Base-by-base conservation (phyloP, 2,888 invertebrate genomes). In the Polyploca ridens region DNA sequence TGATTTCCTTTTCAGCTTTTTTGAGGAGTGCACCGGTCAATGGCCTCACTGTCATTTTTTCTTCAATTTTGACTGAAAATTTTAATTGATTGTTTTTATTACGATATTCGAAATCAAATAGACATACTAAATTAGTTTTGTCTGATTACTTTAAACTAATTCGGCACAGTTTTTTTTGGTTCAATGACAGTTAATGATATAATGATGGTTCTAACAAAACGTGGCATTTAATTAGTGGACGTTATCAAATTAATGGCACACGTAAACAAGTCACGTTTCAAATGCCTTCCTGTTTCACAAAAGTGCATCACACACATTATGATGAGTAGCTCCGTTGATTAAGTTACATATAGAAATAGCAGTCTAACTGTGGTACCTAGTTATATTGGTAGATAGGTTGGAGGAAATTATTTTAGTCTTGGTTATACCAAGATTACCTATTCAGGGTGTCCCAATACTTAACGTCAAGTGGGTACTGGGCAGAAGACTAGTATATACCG, bases 1-100 rank as follows among this genome's bases (percentile, higher is more conserved):
- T 89, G 11, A 95, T 77, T 75, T 95, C 94, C 54, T 87, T 85
- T 64, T 85, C 85, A 0, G 95, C 95, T 70, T 87, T 89, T 69
- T 85, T 86, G 60, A 82, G 83, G 19, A 95, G 84, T 54, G 85
- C 86, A n/a, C 82, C 71, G 10, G 89, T 67, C 14, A 94, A 72
- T 44, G 85, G 82, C 62, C 94, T 84, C 2, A 92, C 72, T 19
- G 79, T 78, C 90, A 91, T 90, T 57, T 70, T 76, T 35, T 38
- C 38, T 38, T 19, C 5, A 44, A 38, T 60, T 41, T 19, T 8
- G 13, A 27, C 13, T 41, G 16, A 19, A 41, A 41, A 19, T 10
- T n/a, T 27, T 27, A 27, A 27, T 27, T 27, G 27, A 27, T 27
- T 27, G 27, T 27, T 27, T 27, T 27, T 27, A 27, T 27, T 27